Evolutionary conservation across 2,888 invertebrate species (phyloP), one percentile per base, ranked within the genome.

Genomic region (Iselma pallidipennis): DNA sequence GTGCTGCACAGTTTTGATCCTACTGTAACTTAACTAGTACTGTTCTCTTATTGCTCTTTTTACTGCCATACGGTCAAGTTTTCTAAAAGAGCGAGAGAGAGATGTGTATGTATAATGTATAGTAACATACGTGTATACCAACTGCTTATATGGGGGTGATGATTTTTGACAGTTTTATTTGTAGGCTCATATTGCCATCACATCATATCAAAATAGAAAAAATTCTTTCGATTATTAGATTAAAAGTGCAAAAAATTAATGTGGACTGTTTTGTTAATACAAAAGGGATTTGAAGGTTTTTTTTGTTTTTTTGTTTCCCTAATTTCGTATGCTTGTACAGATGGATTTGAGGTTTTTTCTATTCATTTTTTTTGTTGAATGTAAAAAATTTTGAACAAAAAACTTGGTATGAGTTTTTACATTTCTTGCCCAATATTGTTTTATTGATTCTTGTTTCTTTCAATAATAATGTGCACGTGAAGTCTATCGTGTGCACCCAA

Each of bases 11-110:
- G 61, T 57, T 59, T 57, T 48, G 52, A 57, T 52, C n/a, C n/a
- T n/a, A 55, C 56, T 66, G 66, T 29, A 29, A 29, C 16, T 37
- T 16, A 37, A 37, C 45, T 45, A 19, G 2, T 45, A 21, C 9
- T 80, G 80, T 75, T 74, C 80, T 76, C 78, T 80, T n/a, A 74
- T 75, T 80, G 80, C 75, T 74, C 80, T 76, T 78, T 80, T 79
- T 69, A 76, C 74, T 70, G 73, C 77, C 80, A 80, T 80, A 80
- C 80, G 80, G 80, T 78, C 78, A 78, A 79, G 79, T 78, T 76
- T 73, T 70, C 64, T 63, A 65, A 62, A 66, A 56, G 61, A 67
- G 66, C 67, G 7, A 16, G 16, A 7, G 2, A 12, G 21, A 45
- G 10, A 21, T 10, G 21, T 9, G 21, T 14, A 45, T 5, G 16